Conservation (phyloP, 2,888 invertebrate species). For the Ptilodon capucinus region DNA sequence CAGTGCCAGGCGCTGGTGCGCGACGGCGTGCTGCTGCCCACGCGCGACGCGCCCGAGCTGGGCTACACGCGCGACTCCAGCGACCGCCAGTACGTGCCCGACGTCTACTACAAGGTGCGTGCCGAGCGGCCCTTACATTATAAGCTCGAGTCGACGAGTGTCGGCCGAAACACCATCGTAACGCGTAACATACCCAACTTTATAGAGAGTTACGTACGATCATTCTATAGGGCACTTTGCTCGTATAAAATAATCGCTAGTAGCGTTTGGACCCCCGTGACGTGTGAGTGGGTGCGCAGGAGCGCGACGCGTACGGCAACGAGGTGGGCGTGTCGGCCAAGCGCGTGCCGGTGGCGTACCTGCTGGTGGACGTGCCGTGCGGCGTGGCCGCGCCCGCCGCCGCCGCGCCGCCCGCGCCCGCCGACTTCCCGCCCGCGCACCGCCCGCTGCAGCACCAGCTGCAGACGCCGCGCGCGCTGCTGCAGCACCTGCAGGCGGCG, state of each 20-base stretch:
- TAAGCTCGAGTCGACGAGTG: neutral
- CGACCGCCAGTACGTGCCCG: slow-evolving; percentile 98
- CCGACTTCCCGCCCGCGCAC: slow-evolving; percentile 64
- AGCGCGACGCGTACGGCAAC: slow-evolving; percentile 98
- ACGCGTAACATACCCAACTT: no score
- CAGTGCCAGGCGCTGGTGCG: slow-evolving; percentile 98
- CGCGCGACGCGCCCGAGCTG: slow-evolving; percentile 97
- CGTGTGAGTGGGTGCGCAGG: slow-evolving; percentile 84
- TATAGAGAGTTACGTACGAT: no score
- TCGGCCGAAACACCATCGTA: no score
- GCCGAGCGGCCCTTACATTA: no score
- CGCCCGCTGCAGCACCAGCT: slow-evolving; percentile 52
- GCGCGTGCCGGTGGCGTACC: slow-evolving; percentile 98
- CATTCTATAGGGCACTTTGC: no score
- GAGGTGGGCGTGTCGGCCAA: slow-evolving; percentile 96
- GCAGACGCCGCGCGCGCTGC: slow-evolving; percentile 64
- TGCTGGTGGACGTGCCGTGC: slow-evolving; percentile 96
- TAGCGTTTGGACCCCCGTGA: no score
- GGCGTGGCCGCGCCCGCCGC: slow-evolving; percentile 85
- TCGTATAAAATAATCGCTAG: no score
- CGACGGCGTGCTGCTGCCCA: slow-evolving; percentile 96
- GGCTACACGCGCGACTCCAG: slow-evolving; percentile 97
- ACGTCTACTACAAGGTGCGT: slow-evolving; percentile 97
- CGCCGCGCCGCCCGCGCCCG: slow-evolving; percentile 19
- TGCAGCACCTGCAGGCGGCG: slow-evolving; percentile 49